phyloP scores from a whole-genome alignment of 1,140 invertebrate species.

The Physella acuta region DNA sequence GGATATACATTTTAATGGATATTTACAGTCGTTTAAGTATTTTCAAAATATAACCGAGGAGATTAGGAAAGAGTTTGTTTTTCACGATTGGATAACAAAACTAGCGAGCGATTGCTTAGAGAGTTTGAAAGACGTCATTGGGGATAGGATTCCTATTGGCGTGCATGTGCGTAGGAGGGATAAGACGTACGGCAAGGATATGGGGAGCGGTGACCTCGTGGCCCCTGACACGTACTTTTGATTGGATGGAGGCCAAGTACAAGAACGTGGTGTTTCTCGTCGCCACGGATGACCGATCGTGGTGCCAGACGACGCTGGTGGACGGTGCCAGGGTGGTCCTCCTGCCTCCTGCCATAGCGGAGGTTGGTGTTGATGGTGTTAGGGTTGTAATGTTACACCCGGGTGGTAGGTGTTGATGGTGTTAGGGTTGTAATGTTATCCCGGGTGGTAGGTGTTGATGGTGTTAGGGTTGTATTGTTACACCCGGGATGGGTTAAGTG shows the following conservation, averaged over 20 bases:
- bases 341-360: neutral
- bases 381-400: no score
- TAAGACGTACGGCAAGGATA: neutral
- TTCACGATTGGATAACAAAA: conserved; percentile 23
- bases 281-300: conserved; percentile 12
- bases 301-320: conserved; percentile 8
- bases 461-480: no score
- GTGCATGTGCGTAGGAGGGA: conserved; percentile 27
- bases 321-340: neutral
- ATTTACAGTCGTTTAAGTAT: conserved; percentile 49
- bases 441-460: no score
- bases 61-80: conserved; percentile 35
- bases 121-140: neutral
- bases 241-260: conserved; percentile 16
- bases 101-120: conserved; percentile 8
- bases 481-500: no score
- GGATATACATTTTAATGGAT: conserved; percentile 30
- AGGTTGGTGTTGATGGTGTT: no score
- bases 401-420: no score
- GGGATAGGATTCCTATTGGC: neutral
- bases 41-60: conserved; percentile 34
- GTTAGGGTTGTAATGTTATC: no score
- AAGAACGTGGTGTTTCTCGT: conserved; percentile 18
- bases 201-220: conserved; percentile 6
- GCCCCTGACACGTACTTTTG: conserved; percentile 22